Evolutionary conservation across 2,797 vertebrate species (phyloP), one percentile per base, ranked within the genome.

Genomic region (Phaenicophaeus curvirostris): DNA sequence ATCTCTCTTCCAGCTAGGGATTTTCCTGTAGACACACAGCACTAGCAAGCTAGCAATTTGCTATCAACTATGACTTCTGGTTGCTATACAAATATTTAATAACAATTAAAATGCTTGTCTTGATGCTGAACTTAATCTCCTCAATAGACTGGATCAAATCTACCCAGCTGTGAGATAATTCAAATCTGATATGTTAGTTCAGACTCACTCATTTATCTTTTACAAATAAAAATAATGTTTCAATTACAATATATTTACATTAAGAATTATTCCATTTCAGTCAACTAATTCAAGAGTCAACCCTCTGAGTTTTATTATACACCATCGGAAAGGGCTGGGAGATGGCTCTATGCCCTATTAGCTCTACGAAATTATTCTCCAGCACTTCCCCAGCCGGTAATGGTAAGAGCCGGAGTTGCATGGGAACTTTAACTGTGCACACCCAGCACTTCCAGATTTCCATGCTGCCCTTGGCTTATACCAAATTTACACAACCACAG

Each of bases 1-100:
- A 1, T 18, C 37, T 54, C 53, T n/a, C 27, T 72, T 46, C 41
- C 80, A 92, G 58, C 41, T 59, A 50, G 68, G 31, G 30, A 27
- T 69, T 81, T 65, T 87, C 73, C 51, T 75, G 54, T 44, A 54
- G 61, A 87, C 48, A 67, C 1, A 20, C 23, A 57, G 73, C 31
- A 72, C 71, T 46, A 54, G 67, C 46, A 35, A 41, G 66, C 41
- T 65, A 30, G 50, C 54, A 72, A 65, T 88, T 68, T 90, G 20
- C 73, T 75, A 7, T 59, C 76, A 80, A 37, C 54, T 50, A 33
- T 65, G 66, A 59, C 39, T 95, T 76, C 69, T 88, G 24, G 63
- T 54, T 75, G 77, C 74, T 89, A 53, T 48, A 78, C 73, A 90
- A 95, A 90, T 87, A 94, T 84, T 96, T 93, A 86, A 67, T 55